These are phyloP conservation scores for Brienomyrus brachyistius DNA, from an alignment of 2,113 vertebrate genomes.

Conservation along the genomic window DNA sequence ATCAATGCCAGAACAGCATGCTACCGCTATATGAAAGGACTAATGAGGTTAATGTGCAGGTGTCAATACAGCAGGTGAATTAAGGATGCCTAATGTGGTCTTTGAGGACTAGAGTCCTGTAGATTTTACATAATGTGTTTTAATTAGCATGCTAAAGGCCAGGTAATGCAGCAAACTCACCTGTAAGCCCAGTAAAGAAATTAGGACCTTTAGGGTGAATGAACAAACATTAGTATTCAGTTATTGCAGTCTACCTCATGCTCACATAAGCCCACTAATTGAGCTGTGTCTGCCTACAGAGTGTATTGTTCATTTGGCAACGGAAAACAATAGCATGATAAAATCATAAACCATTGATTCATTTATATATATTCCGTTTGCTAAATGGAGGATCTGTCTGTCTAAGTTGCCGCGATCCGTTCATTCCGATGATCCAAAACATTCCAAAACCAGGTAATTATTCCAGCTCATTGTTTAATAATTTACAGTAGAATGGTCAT, in stretches of 20 bases:
- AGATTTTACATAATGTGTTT: not conserved
- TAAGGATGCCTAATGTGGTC: not conserved
- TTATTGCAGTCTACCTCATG: not conserved
- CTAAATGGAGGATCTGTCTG: not conserved
- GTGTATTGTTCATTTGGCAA: not conserved
- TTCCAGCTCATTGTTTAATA: not conserved
- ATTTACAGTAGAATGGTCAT: not conserved
- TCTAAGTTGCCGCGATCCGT: not conserved
- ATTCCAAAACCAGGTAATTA: not conserved
- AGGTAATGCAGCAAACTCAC: not conserved
- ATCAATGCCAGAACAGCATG: not conserved
- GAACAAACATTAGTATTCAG: not conserved
- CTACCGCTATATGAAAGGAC: not conserved
- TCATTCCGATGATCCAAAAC: not conserved
- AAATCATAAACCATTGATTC: not conserved
- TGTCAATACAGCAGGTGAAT: not conserved
- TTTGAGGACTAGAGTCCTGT: not conserved
- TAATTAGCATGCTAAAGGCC: not conserved
- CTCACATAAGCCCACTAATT: not conserved
- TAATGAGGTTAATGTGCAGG: not conserved
- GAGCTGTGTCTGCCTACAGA: not conserved
- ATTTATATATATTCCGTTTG: not conserved
- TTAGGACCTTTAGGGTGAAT: not conserved
- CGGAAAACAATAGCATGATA: not conserved
- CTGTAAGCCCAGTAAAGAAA: not conserved